Base-by-base conservation (phyloP, 2,797 vertebrate genomes). In the Squalus acanthias region DNA sequence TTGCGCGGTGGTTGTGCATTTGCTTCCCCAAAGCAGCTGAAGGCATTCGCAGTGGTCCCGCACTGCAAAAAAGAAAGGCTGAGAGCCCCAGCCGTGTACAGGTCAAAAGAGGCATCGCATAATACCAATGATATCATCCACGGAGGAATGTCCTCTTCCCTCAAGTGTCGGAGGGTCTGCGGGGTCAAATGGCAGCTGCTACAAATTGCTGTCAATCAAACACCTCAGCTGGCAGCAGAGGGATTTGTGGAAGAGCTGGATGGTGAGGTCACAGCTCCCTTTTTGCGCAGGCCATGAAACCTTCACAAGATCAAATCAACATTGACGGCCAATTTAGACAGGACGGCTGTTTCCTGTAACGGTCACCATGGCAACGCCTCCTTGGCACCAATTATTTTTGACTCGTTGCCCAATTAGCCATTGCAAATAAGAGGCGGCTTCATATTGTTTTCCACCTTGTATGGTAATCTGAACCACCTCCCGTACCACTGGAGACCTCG, bases 131-230 rank as follows among this genome's bases (percentile, higher is more conserved):
- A 92, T 92, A 92, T 92, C 89, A 92, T 65, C 60, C 82, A 85
- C 20, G 1, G 82, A 67, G 91, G 50, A 93, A 67, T 67, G 91
- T 93, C 65, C 91, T 46, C 65, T 93, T 69, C 91, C 91, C 65
- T 69, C 65, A 93, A 69, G 91, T 93, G 91, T 93, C 91, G 22
- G 91, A 93, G n/a, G 91, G 39, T 10, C 63, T 46, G 39, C 39
- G 39, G 88, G 63, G 65, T 93, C 91, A 93, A 39, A 69, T 93
- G 91, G 91, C 65, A 93, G 65, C 65, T 93, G 63, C 65, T 46
- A 26, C 91, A 93, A 93, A 93, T 93, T 69, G 65, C 91, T 69
- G 91, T 93, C 91, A 93, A 39, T 93, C 91, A 93, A 93, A 69
- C 22, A 20, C 33, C 65, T 46, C 91, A 67, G 63, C 0, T 10